Evolutionary conservation across 2,888 invertebrate species (phyloP), one percentile per base, ranked within the genome.

Genomic region (Drosophila subquinaria): DNA sequence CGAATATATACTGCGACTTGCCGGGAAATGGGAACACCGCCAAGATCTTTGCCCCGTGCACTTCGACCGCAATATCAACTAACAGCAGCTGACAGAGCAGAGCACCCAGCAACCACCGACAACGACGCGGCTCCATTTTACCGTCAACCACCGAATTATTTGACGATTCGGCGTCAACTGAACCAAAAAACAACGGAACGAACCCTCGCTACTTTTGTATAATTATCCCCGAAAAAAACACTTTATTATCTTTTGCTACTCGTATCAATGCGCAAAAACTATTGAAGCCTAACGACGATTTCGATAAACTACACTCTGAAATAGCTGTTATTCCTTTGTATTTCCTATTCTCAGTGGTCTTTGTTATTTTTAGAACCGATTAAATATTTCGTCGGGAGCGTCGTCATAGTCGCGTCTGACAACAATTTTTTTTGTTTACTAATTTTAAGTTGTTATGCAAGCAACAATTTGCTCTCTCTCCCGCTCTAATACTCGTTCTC

Each of bases 1-100:
- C 92, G 13, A 92, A 81, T 50, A 92, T 91, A 53, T 92, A 92
- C 38, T 90, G 90, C 0, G 91, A 91, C 20, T 77, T 83, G 5
- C 90, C 90, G 0, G 91, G 79, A 53, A 90, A 90, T 4, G 90
- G 83, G 72, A 90, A 91, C 4, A 90, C 67, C 0, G 89, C 90
- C 48, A 90, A 65, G 4, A 90, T 83, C 17, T 76, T 79, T 0
- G 80, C 78, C 60, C 74, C 17, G 50, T 83, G 63, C 17, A 57
- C 79, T 13, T 45, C 43, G n/a, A 52, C n/a, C 4, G 36, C 47
- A 36, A 61, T 10, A 40, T 53, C 15, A 1, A 27, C 10, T 9
- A 69, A 38, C 36, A 80, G 43, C 36, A 80, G 43, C 23, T 17
- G 48, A 10, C n/a, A 35, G 8, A 59, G 36, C 10, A 59, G 11